Evolutionary conservation across 2,888 invertebrate genomes (phyloP).

Genomic region (Archips xylosteana): DNA sequence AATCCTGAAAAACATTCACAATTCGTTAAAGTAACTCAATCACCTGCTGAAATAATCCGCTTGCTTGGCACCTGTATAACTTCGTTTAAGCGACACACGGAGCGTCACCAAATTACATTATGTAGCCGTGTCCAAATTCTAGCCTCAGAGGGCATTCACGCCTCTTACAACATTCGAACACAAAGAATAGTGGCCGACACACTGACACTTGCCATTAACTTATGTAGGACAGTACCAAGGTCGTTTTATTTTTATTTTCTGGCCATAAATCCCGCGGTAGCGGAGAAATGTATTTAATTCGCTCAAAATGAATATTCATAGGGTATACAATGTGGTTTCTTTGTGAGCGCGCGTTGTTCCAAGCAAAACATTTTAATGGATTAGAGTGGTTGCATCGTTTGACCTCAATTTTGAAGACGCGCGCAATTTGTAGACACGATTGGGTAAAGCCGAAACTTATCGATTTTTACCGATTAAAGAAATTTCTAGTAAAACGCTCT

Average conservation of each 20-base stretch:
- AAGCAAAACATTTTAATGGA: conserved; percentile 1
- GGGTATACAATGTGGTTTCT: conserved; percentile 10
- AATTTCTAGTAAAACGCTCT: neutral
- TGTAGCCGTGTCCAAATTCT: conserved; percentile 21
- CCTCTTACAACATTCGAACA: conserved; percentile 29
- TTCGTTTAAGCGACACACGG: neutral
- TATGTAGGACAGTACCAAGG: conserved; percentile 46
- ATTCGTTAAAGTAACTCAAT: no score
- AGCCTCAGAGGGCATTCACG: conserved; percentile 33
- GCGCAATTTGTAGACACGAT: conserved; percentile 2
- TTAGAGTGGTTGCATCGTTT: conserved; percentile 14
- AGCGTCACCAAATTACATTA: conserved; percentile 18
- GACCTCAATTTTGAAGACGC: conserved; percentile 11
- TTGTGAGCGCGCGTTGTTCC: conserved; percentile 10
- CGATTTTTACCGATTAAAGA: conserved; percentile 14
- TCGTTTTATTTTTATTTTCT: conserved; percentile 36
- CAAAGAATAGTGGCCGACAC: conserved; percentile 42
- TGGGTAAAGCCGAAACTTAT: conserved; percentile 11
- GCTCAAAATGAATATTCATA: conserved; percentile 16
- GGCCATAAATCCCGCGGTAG: neutral
- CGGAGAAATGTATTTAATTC: conserved; percentile 11
- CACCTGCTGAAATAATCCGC: no score
- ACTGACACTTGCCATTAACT: conserved; percentile 44
- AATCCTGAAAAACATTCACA: neutral
- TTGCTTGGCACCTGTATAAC: no score